These are phyloP conservation scores for Caiman crocodilus DNA, from an alignment of 2,797 vertebrate species.

Conservation along the genomic window DNA sequence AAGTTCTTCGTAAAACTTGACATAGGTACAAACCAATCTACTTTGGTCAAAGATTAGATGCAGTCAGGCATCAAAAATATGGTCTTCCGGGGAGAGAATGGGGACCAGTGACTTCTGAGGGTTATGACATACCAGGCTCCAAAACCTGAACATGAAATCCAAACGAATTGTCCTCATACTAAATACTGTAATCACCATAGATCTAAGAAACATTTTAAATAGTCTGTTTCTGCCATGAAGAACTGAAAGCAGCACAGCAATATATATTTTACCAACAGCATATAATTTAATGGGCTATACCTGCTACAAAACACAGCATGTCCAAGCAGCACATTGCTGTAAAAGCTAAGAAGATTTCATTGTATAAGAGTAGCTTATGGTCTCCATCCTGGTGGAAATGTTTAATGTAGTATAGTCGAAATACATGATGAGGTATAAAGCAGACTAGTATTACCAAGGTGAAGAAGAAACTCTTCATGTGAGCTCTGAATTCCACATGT, in stretches of 20 bases:
- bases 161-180: fast-evolving
- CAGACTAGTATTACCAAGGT: slow-evolving; percentile 78
- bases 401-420: slow-evolving; percentile 79
- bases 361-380: slow-evolving; percentile 67
- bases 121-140: background rate
- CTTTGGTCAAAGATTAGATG: background rate
- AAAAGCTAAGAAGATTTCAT: slow-evolving; percentile 80
- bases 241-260: background rate
- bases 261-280: background rate
- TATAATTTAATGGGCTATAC: slow-evolving; percentile 56
- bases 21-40: background rate
- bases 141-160: background rate
- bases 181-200: background rate
- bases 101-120: background rate
- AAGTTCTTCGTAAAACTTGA: background rate
- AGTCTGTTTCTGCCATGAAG: background rate
- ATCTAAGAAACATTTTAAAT: background rate
- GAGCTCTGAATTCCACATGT: slow-evolving; percentile 82
- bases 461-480: slow-evolving; percentile 82
- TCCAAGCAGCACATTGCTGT: slow-evolving; percentile 83
- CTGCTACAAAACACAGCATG: slow-evolving; percentile 80
- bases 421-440: slow-evolving; percentile 82
- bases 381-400: slow-evolving; percentile 34
- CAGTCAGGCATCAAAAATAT: background rate
- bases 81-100: background rate